These are phyloP conservation scores for Syrista parreyssii DNA, from an alignment of 2,888 invertebrate species.

Conservation along the genomic window DNA sequence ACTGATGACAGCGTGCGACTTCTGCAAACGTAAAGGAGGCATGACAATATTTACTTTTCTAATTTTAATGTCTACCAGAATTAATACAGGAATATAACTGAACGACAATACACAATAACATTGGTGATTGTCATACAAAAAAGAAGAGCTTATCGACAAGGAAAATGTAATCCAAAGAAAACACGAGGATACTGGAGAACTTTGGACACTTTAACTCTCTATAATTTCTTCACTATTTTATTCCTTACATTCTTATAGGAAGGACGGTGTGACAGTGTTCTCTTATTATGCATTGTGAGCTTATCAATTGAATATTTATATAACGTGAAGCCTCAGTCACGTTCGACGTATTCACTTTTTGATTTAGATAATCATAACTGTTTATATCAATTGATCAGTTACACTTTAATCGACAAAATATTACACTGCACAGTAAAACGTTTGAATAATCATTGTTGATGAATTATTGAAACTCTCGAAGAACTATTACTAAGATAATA, in stretches of 20 bases:
- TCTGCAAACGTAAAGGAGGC: not conserved
- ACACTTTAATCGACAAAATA: not conserved
- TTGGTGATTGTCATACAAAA: not conserved
- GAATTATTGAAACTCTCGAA: not conserved
- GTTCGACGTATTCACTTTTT: not conserved
- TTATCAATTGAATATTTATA: not conserved
- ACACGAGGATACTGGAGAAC: not conserved
- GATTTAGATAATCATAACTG: not conserved
- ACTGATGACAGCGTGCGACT: not conserved
- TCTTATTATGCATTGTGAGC: not conserved
- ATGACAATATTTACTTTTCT: not conserved
- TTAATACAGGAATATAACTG: not conserved
- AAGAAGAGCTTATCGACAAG: not conserved
- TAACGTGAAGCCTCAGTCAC: too few relatives aligned
- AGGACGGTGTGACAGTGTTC: not conserved
- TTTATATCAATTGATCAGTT: not conserved
- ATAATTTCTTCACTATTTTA: not conserved
- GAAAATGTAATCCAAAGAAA: not conserved
- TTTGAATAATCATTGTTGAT: not conserved
- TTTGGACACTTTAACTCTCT: not conserved
- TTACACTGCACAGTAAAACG: not conserved
- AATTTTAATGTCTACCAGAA: too few relatives aligned
- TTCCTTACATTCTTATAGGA: not conserved
- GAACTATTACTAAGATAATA: not conserved
- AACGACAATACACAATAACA: not conserved